Evolutionary conservation across 2,113 vertebrate genomes (phyloP), one percentile per base, ranked within the genome.

Genomic region (Solenodon paradoxus): DNA sequence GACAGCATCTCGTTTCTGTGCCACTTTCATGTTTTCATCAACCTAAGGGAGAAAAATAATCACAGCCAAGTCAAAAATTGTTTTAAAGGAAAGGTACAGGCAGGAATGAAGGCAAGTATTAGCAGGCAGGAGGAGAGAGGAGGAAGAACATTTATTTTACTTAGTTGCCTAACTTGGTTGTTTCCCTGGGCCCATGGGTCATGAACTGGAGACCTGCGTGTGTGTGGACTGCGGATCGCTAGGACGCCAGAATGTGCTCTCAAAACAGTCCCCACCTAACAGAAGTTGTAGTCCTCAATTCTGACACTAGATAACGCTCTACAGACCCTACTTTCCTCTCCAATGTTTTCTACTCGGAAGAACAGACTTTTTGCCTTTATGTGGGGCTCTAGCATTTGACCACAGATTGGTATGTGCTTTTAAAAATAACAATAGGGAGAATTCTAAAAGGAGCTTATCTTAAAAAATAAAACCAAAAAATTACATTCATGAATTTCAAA

Each of bases 1-100:
- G 45, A 99, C 99, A 7, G 99, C 99, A 83, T 99, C 99, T 96
- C 99, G 98, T 95, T 99, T 99, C 98, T 99, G 99, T 9, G 99
- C 99, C 9, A 97, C 98, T 97, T 99, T 99, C 99, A 99, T 99
- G 97, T 99, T 99, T 97, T 99, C 99, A 95, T 99, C 99, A 69
- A 99, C 99, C 99, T 99, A 88, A 92, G 89, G 95, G 96, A 92
- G n/a, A 96, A 93, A 12, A 15, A 69, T 78, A 82, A 84, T 11
- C 26, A 55, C 0, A 1, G 40, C 28, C 30, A 32, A 2, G 22
- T 86, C 26, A 69, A n/a, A n/a, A n/a, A n/a, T n/a, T n/a, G n/a
- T n/a, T n/a, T n/a, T n/a, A n/a, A n/a, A n/a, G n/a, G n/a, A n/a
- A n/a, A n/a, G n/a, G n/a, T n/a, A n/a, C n/a, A n/a, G n/a, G n/a